A percentile compares a stretch with the other conserved stretches of the same genome.
Conservation (phyloP, 2,888 invertebrate species). For the Drosophila kokeensis region DNA sequence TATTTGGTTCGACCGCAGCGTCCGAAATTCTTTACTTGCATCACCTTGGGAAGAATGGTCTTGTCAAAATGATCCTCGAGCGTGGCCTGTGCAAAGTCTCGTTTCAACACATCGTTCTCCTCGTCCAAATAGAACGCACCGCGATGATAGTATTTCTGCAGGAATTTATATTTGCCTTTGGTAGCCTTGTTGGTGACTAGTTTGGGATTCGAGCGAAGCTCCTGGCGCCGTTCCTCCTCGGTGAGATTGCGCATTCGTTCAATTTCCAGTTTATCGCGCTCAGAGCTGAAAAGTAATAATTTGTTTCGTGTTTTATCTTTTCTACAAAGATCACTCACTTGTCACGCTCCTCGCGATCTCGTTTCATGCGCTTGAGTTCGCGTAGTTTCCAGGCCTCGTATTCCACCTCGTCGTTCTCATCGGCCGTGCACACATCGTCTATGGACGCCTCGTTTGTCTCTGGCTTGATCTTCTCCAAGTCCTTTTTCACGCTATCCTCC, state of each 20-base stretch:
- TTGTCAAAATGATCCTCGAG: conserved; percentile 99
- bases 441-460: conserved; percentile 91
- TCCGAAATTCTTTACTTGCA: conserved; percentile 99
- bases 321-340: conserved; percentile 87
- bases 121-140: conserved; percentile 99
- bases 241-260: conserved; percentile 97
- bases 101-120: conserved; percentile 95
- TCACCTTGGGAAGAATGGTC: conserved; percentile 98
- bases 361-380: conserved; percentile 97
- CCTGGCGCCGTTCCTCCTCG: conserved; percentile 97
- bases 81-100: conserved; percentile 98
- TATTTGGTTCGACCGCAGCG: conserved; percentile 99
- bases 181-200: conserved; percentile 95
- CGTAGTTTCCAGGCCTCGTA: conserved; percentile 99
- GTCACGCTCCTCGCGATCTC: conserved; percentile 98
- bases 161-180: conserved; percentile 99
- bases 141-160: conserved; percentile 99
- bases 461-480: conserved; percentile 88
- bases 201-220: conserved; percentile 96
- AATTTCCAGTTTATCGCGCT: conserved; percentile 94
- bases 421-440: conserved; percentile 95
- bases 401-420: conserved; percentile 97
- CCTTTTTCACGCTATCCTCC: conserved; percentile 94
- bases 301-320: not conserved
- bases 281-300: conserved; percentile 87